Conservation (phyloP, 2,113 vertebrate genomes). For the Melanerpes formicivorus region DNA sequence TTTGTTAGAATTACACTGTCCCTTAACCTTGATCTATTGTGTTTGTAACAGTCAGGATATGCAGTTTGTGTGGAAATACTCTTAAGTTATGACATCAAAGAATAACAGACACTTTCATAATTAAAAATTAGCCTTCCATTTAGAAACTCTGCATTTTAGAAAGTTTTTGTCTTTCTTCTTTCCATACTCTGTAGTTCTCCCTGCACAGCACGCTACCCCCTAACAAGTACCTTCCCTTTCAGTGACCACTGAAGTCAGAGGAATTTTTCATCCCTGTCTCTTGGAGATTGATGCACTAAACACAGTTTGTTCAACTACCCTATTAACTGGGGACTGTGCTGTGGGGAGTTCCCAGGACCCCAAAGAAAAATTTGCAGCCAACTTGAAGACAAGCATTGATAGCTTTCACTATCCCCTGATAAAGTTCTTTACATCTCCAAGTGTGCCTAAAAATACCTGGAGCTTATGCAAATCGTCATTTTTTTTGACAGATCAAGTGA, state of each 20-base stretch:
- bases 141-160: neutral
- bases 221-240: neutral
- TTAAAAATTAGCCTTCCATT: neutral
- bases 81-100: neutral
- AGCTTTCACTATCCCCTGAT: neutral
- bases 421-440: neutral
- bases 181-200: neutral
- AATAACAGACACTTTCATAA: neutral
- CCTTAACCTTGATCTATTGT: slow-evolving; percentile 84
- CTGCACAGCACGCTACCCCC: neutral
- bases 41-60: slow-evolving; percentile 52
- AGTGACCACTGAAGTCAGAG: neutral
- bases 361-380: neutral
- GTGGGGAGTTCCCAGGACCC: neutral
- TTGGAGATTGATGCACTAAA: neutral
- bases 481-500: neutral
- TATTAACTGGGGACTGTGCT: neutral
- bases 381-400: neutral
- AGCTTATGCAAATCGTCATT: neutral
- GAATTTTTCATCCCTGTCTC: neutral
- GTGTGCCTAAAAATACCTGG: neutral
- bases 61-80: slow-evolving; percentile 51
- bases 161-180: neutral
- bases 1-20: slow-evolving; percentile 88
- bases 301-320: neutral